Base-by-base conservation (phyloP, 2,797 vertebrate genomes). In the Hylomyscus alleni region DNA sequence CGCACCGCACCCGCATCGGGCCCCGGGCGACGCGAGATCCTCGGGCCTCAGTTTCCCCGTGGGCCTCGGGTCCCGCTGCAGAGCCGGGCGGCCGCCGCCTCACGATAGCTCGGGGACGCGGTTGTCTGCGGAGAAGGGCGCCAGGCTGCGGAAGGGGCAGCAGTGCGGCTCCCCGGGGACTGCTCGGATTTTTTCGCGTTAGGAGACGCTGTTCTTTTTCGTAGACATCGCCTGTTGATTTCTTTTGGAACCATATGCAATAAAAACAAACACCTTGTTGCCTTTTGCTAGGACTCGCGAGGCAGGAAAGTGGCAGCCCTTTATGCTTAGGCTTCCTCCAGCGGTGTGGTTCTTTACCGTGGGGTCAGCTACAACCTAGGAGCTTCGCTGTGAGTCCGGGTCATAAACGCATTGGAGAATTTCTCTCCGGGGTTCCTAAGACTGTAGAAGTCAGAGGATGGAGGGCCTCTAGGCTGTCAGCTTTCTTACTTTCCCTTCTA, bases 191-290 rank as follows among this genome's bases (percentile, higher is more conserved):
- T 87, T 65, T 81, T 22, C 44, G 65, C 10, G 40, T 81, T 15
- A 88, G 93, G 85, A 85, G 80, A 58, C 44, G 40, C 20, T 1
- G 34, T 37, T 91, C 67, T 26, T 93, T 40, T 44, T 76, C 31
- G 0, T 81, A 86, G 83, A 22, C 97, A 91, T 94, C 84, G 93
- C 69, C n/a, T 62, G 97, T 98, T 98, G 98, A 93, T 87, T 90
- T 95, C 24, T 92, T 85, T 37, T 9, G 5, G 92, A n/a, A 86
- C 22, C 89, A 37, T 12, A 76, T 97, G 92, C 37, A 29, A 44
- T 58, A 62, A 62, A 78, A 77, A 60, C 54, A n/a, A 54, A 84
- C 93, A 24, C 17, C 80, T 95, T 52, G 37, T 75, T 90, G 73
- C 86, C 78, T 56, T 89, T 93, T 60, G 8, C 95, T 95, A 40